Base-by-base conservation (phyloP, 2,888 invertebrate species). In the Mechanitis mazaeus region DNA sequence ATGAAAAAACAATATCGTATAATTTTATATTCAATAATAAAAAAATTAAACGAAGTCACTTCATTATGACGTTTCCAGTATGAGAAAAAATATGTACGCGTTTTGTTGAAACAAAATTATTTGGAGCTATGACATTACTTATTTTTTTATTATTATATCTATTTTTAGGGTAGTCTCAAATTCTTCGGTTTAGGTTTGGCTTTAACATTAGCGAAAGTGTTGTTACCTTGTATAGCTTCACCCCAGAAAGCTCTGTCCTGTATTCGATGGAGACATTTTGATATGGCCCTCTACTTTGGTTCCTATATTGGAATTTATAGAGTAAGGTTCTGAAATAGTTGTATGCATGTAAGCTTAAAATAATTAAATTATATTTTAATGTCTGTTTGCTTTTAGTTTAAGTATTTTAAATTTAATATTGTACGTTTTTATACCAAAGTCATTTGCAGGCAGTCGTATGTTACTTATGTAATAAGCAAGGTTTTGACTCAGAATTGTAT, bases 281-380 rank as follows among this genome's bases (percentile, higher is more conserved):
- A 79, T 56, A 74, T 89, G 71, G 90, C 83, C 31, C 65, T 89
- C 59, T 91, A 90, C 78, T 87, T 89, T 75, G 84, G 87, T 74
- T 85, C 85, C 74, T 90, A 91, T 80, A 88, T 89, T 68, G 90
- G 90, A 85, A 90, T 91, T 81, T 91, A 91, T 79, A 87, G 89
- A 87, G 91, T 91, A 87, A 83, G 85, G 82, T 67, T 65, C 31
- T 45, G 33, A 53, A 33, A 45, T 33, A 58, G 28, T 35, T 38
- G 45, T 42, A 35, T 11, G 7, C 42, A 42, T 42, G 9, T 42
- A 42, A 42, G 35, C 6, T 5, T 6, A 6, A 5, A 35, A 35
- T 35, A 35, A 35, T 3, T 6, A 35, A 20, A 20, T 20, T 20
- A 20, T 20, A 38, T 38, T 38, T 38, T 38, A 38, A 6, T 6